Evolutionary conservation across 2,797 vertebrate genomes (phyloP).

Genomic region (Channallabes apus): DNA sequence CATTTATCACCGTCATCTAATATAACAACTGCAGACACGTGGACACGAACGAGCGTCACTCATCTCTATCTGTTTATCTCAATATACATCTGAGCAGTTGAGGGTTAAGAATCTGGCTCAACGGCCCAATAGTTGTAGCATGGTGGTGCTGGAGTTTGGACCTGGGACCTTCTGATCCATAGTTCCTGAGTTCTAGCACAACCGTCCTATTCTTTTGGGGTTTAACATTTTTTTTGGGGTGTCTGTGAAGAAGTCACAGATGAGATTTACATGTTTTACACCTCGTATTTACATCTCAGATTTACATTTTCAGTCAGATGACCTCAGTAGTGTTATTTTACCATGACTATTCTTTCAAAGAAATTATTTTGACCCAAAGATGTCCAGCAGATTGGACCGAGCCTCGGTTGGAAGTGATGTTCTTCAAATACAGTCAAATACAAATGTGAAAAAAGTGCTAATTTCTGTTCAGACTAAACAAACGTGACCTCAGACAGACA

Average conservation of each 20-base stretch:
- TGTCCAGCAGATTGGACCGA: not conserved
- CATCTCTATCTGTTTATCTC: too few species aligned
- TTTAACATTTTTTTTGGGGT: not conserved
- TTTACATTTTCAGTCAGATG: not conserved
- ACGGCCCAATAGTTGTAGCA: too few species aligned
- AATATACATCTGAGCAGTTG: too few species aligned
- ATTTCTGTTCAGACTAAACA: not conserved
- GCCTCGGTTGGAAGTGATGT: not conserved
- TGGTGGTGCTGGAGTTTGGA: too few species aligned
- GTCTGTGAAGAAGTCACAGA: not conserved
- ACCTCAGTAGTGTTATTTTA: not conserved
- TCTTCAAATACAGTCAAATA: not conserved
- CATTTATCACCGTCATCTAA: not conserved
- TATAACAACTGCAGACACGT: not conserved
- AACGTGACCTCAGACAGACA: too few species aligned
- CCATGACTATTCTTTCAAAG: not conserved
- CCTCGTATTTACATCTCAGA: too few species aligned
- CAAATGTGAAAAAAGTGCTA: too few species aligned
- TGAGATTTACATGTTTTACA: not conserved
- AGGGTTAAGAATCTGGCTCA: too few species aligned
- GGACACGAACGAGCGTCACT: not conserved
- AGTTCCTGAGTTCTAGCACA: not conserved
- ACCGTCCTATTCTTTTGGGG: not conserved
- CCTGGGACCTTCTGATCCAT: too few species aligned
- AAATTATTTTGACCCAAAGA: not conserved